Evolutionary conservation across 2,888 invertebrate genomes (phyloP).

Genomic region (Coenonympha arcania): DNA sequence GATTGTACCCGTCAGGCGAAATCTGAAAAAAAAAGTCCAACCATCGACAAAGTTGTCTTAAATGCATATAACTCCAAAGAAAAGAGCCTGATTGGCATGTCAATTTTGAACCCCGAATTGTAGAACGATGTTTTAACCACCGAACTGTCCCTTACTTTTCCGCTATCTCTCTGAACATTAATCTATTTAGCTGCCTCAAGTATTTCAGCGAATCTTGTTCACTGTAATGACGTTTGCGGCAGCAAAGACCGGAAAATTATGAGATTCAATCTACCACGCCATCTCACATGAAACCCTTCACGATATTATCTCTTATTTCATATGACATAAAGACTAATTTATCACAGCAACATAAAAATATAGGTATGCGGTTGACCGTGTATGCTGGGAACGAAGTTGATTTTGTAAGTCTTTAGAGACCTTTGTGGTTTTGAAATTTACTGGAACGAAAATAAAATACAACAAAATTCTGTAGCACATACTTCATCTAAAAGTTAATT

Average conservation of each 20-base stretch:
- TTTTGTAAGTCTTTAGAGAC: conserved; percentile 18
- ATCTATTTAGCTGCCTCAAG: not conserved
- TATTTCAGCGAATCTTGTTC: conserved; percentile 14
- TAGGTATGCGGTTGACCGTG: not conserved
- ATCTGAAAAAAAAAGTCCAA: too few relatives aligned
- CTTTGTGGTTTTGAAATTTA: conserved; percentile 15
- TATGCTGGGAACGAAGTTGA: conserved; percentile 11
- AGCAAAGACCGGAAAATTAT: conserved; percentile 21
- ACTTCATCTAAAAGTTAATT: not conserved
- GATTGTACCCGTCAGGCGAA: too few relatives aligned
- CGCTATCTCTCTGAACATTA: conserved; percentile 8
- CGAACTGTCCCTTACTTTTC: too few relatives aligned
- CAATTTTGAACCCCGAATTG: too few relatives aligned
- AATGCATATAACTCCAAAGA: too few relatives aligned
- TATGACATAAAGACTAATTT: conserved; percentile 3
- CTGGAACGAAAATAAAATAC: conserved; percentile 8
- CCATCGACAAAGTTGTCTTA: too few relatives aligned
- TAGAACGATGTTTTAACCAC: too few relatives aligned
- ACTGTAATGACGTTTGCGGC: conserved; percentile 19
- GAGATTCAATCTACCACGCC: conserved; percentile 14
- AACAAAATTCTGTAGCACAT: not conserved
- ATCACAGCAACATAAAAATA: not conserved
- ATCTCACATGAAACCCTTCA: not conserved
- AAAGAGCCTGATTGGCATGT: too few relatives aligned
- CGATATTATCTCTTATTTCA: not conserved